These are phyloP conservation scores for Meandrina meandrites DNA, from an alignment of 92 coral and sea anemone genomes.

Conservation along the genomic window DNA sequence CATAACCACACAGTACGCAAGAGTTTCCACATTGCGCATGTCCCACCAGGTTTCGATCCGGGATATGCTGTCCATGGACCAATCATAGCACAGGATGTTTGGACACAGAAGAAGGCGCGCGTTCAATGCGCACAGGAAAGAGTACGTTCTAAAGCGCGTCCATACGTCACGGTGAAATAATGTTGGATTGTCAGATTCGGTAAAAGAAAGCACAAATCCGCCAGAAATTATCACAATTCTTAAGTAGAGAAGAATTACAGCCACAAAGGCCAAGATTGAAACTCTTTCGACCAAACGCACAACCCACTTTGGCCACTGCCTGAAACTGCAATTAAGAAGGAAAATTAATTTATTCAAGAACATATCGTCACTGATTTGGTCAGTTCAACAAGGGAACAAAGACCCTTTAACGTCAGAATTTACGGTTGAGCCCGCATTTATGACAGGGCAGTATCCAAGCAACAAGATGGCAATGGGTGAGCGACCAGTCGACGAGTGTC, in stretches of 20 bases:
- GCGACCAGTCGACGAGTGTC: no score
- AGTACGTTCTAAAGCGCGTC: slow-evolving; percentile 81
- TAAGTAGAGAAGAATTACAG: slow-evolving; percentile 57
- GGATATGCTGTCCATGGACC: slow-evolving; percentile 93
- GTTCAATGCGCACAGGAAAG: slow-evolving; percentile 64
- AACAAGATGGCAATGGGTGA: no score
- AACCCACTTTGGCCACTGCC: slow-evolving; percentile 69
- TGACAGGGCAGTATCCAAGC: no score
- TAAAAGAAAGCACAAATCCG: slow-evolving; percentile 54
- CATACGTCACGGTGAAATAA: slow-evolving; percentile 67
- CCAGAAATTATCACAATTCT: slow-evolving; percentile 65
- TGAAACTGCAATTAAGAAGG: slow-evolving; percentile 7
- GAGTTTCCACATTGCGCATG: slow-evolving; percentile 59
- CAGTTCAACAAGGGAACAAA: neutral
- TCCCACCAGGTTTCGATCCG: slow-evolving; percentile 69
- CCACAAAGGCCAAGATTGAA: slow-evolving; percentile 36
- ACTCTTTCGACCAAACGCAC: slow-evolving; percentile 60
- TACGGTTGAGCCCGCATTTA: no score
- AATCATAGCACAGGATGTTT: slow-evolving; percentile 79
- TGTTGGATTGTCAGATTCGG: slow-evolving; percentile 88
- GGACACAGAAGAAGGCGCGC: slow-evolving; percentile 77
- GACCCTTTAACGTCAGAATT: neutral
- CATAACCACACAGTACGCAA: slow-evolving; percentile 15
- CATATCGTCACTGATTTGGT: neutral
- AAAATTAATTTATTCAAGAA: neutral